A percentile compares a stretch with the other conserved stretches of the same genome.
Conservation (phyloP, 2,888 invertebrate species). For the Colletes collaris region DNA sequence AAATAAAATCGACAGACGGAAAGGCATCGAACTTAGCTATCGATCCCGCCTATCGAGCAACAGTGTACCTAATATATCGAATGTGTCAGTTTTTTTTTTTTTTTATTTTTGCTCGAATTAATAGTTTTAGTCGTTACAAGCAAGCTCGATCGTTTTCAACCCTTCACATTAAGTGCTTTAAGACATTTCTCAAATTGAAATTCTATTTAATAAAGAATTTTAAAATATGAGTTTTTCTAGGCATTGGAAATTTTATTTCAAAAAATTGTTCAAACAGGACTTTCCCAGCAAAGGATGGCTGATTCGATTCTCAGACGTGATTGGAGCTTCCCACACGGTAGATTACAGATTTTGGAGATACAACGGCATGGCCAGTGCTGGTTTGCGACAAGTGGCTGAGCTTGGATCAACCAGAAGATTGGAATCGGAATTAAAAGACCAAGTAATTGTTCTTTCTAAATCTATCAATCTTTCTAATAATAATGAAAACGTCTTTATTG, state of each 20-base stretch:
- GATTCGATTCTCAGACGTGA: conserved; percentile 98
- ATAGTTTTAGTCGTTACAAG: no score
- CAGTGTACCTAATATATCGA: background rate
- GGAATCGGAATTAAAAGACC: conserved; percentile 94
- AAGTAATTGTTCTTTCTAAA: conserved; percentile 83
- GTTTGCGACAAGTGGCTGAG: conserved; percentile 94
- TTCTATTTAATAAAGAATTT: no score
- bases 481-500: no score
- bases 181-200: no score
- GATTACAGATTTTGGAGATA: conserved; percentile 97
- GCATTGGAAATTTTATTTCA: no score
- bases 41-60: conserved; percentile 17
- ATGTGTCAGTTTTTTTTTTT: no score
- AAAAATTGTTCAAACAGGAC: conserved; percentile 83
- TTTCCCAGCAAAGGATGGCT: conserved; percentile 95
- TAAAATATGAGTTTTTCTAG: no score
- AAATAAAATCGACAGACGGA: conserved; percentile 37
- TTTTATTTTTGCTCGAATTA: no score
- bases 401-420: conserved; percentile 94
- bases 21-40: conserved; percentile 15
- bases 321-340: conserved; percentile 95
- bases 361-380: conserved; percentile 93
- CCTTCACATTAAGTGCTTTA: no score
- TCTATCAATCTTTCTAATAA: background rate
- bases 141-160: no score